Conservation (phyloP, 1,140 invertebrate species). For the Drosophila nigromelanica region DNA sequence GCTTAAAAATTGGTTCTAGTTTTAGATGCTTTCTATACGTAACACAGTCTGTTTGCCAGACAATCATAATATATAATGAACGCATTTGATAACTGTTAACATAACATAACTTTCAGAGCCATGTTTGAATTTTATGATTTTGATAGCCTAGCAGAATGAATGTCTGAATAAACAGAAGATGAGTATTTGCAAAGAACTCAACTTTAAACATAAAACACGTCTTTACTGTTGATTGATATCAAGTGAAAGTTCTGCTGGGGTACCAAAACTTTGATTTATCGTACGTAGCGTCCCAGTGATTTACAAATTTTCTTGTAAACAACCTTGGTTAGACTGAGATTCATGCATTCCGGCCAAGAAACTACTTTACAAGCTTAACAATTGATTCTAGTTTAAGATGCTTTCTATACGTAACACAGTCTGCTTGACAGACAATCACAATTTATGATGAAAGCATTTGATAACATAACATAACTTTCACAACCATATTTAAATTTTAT, state of each 20-base stretch:
- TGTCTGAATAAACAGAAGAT: background rate
- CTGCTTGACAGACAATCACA: background rate
- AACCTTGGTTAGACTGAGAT: too few species aligned
- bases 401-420: background rate
- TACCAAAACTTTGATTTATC: conserved; percentile 2
- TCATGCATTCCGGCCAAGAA: too few species aligned
- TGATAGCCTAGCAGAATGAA: conserved; percentile 9
- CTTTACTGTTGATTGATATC: too few species aligned
- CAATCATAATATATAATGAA: background rate
- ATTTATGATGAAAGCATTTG: background rate
- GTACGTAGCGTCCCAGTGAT: too few species aligned
- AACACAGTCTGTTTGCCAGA: background rate
- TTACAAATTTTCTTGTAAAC: too few species aligned
- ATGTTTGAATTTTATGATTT: background rate
- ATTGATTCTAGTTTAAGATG: conserved; percentile 5
- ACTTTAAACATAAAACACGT: too few species aligned
- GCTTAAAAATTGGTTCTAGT: conserved; percentile 16
- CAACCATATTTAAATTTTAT: background rate
- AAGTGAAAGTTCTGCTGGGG: background rate
- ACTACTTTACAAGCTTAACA: too few species aligned
- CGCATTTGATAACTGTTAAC: conserved; percentile 5
- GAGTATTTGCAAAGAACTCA: background rate
- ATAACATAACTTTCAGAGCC: conserved; percentile 8
- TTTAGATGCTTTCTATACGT: background rate
- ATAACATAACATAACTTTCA: conserved; percentile 14